phyloP scores from a whole-genome alignment of 1,140 invertebrate species.

The Plodia interpunctella region DNA sequence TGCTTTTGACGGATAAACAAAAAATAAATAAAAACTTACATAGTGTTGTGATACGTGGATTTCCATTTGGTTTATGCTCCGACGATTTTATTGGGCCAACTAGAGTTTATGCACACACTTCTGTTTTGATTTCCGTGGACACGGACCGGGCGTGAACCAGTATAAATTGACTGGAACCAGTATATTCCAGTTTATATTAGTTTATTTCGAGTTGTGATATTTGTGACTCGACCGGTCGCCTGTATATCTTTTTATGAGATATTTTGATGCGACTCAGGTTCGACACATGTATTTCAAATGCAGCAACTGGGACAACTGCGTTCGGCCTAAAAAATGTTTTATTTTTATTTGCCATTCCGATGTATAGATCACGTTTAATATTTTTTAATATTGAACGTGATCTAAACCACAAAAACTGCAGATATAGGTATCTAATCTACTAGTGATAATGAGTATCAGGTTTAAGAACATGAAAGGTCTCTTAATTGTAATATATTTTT shows the following conservation, averaged over 20 bases:
- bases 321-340: background rate
- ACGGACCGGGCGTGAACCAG: background rate
- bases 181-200: background rate
- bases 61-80: slow-evolving; percentile 41
- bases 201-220: slow-evolving; percentile 7
- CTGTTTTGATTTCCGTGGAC: slow-evolving; percentile 2
- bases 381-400: too few species aligned
- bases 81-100: slow-evolving; percentile 37
- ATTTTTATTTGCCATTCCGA: background rate
- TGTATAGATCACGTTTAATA: too few species aligned
- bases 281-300: background rate
- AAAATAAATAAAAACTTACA: slow-evolving; percentile 54
- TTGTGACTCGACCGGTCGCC: background rate
- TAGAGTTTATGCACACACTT: slow-evolving; percentile 30
- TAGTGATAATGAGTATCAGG: too few species aligned
- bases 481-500: too few species aligned
- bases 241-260: background rate
- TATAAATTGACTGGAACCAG: slow-evolving; percentile 1
- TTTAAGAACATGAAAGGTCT: too few species aligned
- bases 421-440: too few species aligned
- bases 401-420: too few species aligned
- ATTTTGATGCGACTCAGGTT: background rate
- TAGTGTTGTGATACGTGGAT: slow-evolving; percentile 53
- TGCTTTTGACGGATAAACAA: slow-evolving; percentile 61
- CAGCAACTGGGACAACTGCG: too few species aligned